A percentile compares a stretch with the other conserved stretches of the same genome.
Conservation (phyloP, 2,888 invertebrate genomes). For the Exephanes ischioxanthus region DNA sequence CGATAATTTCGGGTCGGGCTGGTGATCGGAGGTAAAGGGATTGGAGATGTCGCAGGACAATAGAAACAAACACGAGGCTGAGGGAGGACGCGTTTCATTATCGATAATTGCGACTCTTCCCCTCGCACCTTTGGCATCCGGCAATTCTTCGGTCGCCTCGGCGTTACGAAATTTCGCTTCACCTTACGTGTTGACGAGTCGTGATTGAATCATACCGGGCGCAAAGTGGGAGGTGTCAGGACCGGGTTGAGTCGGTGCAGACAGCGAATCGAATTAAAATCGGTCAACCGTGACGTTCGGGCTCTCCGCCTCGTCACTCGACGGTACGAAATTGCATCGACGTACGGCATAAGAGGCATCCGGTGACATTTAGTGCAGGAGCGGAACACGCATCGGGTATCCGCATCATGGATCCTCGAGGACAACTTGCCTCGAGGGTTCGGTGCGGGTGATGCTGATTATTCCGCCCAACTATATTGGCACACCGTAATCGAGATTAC, state of each 20-base stretch:
- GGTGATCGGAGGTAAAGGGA: background rate
- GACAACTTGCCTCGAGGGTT: constrained; percentile 45
- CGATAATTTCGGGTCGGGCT: background rate
- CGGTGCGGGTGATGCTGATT: constrained; percentile 57
- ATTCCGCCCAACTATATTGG: constrained; percentile 22
- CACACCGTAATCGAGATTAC: constrained; percentile 55
- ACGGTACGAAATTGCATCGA: background rate
- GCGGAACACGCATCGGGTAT: background rate
- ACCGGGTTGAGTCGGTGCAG: background rate
- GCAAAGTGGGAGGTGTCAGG: background rate
- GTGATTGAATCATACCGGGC: background rate
- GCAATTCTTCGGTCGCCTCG: background rate
- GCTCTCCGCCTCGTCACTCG: background rate
- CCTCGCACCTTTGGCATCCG: background rate
- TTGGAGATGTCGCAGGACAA: background rate
- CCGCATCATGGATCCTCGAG: constrained; percentile 32
- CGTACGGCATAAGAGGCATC: constrained; percentile 5
- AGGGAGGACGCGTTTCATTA: background rate
- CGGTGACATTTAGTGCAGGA: background rate
- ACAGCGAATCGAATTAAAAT: constrained; percentile 10
- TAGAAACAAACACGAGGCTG: background rate
- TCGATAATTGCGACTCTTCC: background rate
- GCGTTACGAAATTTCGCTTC: background rate
- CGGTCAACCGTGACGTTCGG: constrained; percentile 8
- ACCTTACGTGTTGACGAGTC: background rate